A percentile compares a stretch with the other conserved stretches of the same genome.
Evolutionary conservation across 2,797 vertebrate species (phyloP).

Genomic region (Tapirus indicus): DNA sequence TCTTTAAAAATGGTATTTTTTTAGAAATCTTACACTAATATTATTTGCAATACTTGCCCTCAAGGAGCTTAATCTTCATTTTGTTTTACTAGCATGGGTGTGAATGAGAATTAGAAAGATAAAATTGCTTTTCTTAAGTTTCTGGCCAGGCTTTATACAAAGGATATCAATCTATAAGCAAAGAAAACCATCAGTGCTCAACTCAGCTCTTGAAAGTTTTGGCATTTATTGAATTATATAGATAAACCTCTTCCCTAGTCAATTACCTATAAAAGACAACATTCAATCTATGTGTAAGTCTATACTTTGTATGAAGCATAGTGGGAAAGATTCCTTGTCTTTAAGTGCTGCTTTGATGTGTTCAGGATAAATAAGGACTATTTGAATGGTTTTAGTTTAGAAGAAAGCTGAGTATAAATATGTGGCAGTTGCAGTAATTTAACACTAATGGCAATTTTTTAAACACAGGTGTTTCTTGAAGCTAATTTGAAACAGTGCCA

Average conservation of each 20-base stretch:
- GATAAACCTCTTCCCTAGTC: background rate
- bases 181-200: background rate
- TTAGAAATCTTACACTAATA: background rate
- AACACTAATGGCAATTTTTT: constrained; percentile 1
- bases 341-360: background rate
- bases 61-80: constrained; percentile 21
- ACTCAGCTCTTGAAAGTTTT: constrained; percentile 1
- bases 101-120: background rate
- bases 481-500: constrained; percentile 30
- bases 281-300: background rate
- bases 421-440: background rate
- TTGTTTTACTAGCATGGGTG: background rate
- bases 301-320: background rate
- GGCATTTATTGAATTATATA: background rate
- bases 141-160: background rate
- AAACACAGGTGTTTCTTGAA: constrained; percentile 30
- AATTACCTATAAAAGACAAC: background rate
- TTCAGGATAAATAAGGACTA: background rate
- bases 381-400: background rate
- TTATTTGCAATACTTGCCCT: background rate
- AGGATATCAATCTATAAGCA: background rate
- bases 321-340: background rate
- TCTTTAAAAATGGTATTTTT: background rate
- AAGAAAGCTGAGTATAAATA: constrained; percentile 5
- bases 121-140: constrained; percentile 8